Conservation (phyloP, 2,113 vertebrate genomes). For the Oxygymnocypris stewartii region DNA sequence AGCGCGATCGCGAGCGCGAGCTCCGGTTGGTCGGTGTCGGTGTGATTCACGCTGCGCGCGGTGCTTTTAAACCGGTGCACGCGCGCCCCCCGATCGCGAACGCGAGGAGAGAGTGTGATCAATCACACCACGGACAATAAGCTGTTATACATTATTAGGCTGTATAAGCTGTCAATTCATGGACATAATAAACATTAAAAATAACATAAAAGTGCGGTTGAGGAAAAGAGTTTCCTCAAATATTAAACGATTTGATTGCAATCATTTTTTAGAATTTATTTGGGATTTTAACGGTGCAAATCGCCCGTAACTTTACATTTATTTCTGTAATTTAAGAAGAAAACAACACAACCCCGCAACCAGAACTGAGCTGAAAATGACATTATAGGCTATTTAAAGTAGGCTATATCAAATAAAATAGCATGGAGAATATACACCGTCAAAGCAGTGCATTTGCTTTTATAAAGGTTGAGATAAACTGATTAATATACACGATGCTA, state of each 20-base stretch:
- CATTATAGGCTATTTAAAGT: too few relatives aligned
- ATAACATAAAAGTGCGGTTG: background rate
- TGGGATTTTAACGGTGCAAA: background rate
- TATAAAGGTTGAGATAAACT: background rate
- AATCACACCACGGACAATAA: too few relatives aligned
- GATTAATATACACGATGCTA: background rate
- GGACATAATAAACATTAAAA: background rate
- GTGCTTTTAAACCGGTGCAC: background rate
- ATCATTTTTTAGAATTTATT: background rate
- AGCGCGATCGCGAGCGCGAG: background rate
- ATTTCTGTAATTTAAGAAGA: background rate
- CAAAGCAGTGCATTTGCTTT: background rate
- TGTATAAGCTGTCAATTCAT: too few relatives aligned
- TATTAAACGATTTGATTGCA: background rate
- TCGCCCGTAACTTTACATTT: background rate
- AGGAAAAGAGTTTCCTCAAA: background rate
- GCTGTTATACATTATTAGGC: background rate
- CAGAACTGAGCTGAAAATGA: too few relatives aligned
- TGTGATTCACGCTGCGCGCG: background rate
- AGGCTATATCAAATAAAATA: too few relatives aligned
- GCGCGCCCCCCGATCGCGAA: background rate
- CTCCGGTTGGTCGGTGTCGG: constrained; percentile 7
- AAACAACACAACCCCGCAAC: background rate
- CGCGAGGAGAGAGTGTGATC: too few relatives aligned
- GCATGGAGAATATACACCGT: background rate